Evolutionary conservation across 2,888 invertebrate species (phyloP).

Genomic region (Microctonus aethiopoides): DNA sequence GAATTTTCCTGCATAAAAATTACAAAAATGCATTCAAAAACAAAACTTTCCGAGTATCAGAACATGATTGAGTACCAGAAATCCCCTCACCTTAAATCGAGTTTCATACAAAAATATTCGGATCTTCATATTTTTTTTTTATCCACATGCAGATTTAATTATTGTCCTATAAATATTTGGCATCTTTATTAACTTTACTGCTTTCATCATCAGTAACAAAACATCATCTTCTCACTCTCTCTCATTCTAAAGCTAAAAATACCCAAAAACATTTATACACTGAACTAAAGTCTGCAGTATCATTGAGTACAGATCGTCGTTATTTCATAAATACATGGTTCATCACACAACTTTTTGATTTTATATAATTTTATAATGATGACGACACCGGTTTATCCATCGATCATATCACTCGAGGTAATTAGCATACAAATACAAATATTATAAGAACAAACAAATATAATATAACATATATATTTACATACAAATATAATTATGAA

Average conservation of each 20-base stretch:
- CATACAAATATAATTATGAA: neutral
- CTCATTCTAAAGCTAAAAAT: constrained; percentile 54
- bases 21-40: too few species aligned
- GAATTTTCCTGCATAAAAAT: too few species aligned
- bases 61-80: too few species aligned
- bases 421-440: neutral
- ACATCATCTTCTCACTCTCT: neutral
- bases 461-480: neutral
- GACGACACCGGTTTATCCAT: constrained; percentile 53
- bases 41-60: too few species aligned
- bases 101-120: too few species aligned
- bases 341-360: neutral
- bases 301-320: constrained; percentile 28
- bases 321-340: neutral
- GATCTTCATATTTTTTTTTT: too few species aligned
- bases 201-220: neutral
- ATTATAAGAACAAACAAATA: neutral
- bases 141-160: too few species aligned
- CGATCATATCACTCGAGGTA: constrained; percentile 59
- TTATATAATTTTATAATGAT: constrained; percentile 47
- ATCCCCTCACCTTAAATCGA: too few species aligned
- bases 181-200: neutral
- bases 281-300: constrained; percentile 54
- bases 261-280: constrained; percentile 37
- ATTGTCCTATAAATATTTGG: too few species aligned